Conservation (phyloP, 2,888 invertebrate species). For the Lepidocyrtoides sp. region DNA sequence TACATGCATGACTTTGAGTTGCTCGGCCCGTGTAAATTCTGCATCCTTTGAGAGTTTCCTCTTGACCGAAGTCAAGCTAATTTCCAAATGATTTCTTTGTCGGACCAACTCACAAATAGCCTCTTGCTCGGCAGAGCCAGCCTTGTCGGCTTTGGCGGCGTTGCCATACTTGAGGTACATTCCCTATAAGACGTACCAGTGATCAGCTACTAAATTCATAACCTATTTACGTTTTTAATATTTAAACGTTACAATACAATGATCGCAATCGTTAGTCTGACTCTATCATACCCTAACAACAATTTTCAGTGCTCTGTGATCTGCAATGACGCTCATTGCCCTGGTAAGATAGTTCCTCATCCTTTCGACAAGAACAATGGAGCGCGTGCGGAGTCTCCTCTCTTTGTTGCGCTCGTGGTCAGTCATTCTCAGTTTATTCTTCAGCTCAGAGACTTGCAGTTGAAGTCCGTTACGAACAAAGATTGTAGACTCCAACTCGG, state of each 20-base stretch:
- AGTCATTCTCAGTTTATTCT: constrained; percentile 92
- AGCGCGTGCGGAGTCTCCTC: constrained; percentile 89
- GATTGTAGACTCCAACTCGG: constrained; percentile 89
- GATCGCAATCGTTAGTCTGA: too few relatives aligned
- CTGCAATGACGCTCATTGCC: constrained; percentile 92
- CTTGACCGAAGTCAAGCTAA: constrained; percentile 88
- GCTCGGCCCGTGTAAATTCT: constrained; percentile 88
- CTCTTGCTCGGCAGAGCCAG: constrained; percentile 84
- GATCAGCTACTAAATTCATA: too few relatives aligned
- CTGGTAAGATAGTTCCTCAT: constrained; percentile 94
- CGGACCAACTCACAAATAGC: constrained; percentile 89
- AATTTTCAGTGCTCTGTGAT: constrained; percentile 90
- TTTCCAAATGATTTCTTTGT: constrained; percentile 94
- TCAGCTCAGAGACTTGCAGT: constrained; percentile 91
- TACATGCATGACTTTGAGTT: constrained; percentile 90
- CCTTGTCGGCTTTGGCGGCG: constrained; percentile 81
- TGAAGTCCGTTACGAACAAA: constrained; percentile 88
- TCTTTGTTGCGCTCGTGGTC: constrained; percentile 91
- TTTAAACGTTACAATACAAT: too few relatives aligned
- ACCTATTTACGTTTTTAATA: too few relatives aligned
- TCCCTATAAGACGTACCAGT: constrained; percentile 65
- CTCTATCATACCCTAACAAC: constrained; percentile 87
- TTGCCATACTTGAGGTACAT: constrained; percentile 85
- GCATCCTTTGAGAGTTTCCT: constrained; percentile 87
- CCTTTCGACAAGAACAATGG: constrained; percentile 87